Conservation (phyloP, 2,113 vertebrate genomes). For the Grallaria varia region DNA sequence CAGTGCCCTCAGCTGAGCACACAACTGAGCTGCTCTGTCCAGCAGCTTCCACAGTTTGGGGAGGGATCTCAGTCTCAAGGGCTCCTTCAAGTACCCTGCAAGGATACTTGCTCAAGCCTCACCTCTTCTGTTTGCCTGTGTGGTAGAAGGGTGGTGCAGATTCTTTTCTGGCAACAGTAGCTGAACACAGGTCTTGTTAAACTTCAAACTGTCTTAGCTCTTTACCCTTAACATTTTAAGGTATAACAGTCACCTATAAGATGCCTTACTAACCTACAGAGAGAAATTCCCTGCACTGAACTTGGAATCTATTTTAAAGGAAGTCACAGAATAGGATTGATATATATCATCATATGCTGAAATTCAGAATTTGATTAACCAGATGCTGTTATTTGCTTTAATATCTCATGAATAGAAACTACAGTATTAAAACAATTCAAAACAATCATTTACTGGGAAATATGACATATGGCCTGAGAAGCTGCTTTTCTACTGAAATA, state of each 20-base stretch:
- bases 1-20: neutral
- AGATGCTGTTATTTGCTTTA: conserved; percentile 43
- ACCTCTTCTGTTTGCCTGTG: neutral
- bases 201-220: neutral
- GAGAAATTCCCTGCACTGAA: neutral
- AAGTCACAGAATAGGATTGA: neutral
- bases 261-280: neutral
- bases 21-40: neutral
- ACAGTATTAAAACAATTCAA: conserved; percentile 25
- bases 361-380: neutral
- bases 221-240: neutral
- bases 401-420: conserved; percentile 19
- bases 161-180: neutral
- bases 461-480: conserved; percentile 42
- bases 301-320: neutral
- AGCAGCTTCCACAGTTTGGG: neutral
- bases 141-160: neutral
- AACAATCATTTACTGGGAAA: conserved; percentile 36
- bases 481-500: conserved; percentile 39
- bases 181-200: neutral
- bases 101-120: neutral
- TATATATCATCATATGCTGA: neutral
- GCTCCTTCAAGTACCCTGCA: neutral
- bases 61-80: neutral
- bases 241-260: neutral